phyloP scores from a whole-genome alignment of 2,888 invertebrate species.

The Blastobasis adustella region DNA sequence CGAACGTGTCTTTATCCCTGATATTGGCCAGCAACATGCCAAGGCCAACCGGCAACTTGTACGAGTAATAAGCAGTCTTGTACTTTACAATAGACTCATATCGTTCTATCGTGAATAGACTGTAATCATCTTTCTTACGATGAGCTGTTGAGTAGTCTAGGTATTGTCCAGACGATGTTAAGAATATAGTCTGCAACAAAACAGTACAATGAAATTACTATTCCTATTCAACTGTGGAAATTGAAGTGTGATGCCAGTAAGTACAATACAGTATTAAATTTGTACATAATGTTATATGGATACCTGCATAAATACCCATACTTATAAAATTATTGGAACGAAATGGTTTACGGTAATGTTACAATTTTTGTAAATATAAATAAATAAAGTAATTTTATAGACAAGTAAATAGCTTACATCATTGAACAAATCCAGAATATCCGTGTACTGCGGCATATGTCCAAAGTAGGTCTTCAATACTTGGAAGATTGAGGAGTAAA shows the following conservation, averaged over 20 bases:
- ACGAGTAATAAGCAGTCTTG: slow-evolving; percentile 90
- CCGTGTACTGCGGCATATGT: slow-evolving; percentile 79
- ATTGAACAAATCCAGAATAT: slow-evolving; percentile 85
- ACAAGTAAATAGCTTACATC: slow-evolving; percentile 74
- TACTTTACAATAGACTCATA: slow-evolving; percentile 87
- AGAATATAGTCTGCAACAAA: slow-evolving; percentile 37
- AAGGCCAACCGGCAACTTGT: slow-evolving; percentile 85
- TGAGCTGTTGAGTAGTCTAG: slow-evolving; percentile 79
- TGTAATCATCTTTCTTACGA: slow-evolving; percentile 20
- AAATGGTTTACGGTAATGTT: too few relatives aligned
- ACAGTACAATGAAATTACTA: neutral
- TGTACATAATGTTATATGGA: too few relatives aligned
- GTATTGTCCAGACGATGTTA: slow-evolving; percentile 83
- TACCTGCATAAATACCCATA: too few relatives aligned
- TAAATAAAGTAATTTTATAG: too few relatives aligned
- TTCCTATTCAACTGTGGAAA: too few relatives aligned
- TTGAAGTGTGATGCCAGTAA: too few relatives aligned
- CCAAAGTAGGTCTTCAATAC: slow-evolving; percentile 83
- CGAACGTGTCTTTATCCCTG: slow-evolving; percentile 78
- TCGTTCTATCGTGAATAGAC: slow-evolving; percentile 80
- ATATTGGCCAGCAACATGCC: slow-evolving; percentile 86
- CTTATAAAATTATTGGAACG: too few relatives aligned
- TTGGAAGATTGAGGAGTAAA: slow-evolving; percentile 84
- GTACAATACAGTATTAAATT: too few relatives aligned
- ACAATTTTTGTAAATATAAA: too few relatives aligned